phyloP scores from a whole-genome alignment of 30 jellyfish, hydroid and myxozoan genomes.

The Mastigias papua region DNA sequence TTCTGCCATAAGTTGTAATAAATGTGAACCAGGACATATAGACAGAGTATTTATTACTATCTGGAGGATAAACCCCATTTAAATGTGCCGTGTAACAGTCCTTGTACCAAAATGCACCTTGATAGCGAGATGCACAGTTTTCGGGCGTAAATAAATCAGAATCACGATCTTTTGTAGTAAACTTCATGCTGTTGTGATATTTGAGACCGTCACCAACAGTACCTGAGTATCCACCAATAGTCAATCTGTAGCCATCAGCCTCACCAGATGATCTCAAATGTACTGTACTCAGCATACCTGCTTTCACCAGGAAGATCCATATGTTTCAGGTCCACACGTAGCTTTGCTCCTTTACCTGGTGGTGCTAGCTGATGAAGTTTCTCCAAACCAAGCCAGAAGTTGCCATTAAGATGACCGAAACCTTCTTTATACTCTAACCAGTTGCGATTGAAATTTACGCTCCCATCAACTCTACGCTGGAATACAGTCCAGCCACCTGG shows the following conservation, averaged over 20 bases:
- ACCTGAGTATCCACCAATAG: background rate
- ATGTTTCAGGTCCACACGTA: background rate
- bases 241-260: background rate
- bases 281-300: background rate
- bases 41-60: no score
- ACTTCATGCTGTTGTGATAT: background rate
- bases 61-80: background rate
- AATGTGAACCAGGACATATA: no score
- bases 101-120: constrained; percentile 14
- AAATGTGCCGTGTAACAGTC: background rate
- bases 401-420: background rate
- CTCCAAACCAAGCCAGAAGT: constrained; percentile 21
- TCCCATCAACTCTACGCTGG: background rate
- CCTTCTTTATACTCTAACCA: background rate
- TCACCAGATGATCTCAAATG: background rate
- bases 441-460: background rate
- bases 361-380: background rate
- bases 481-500: background rate
- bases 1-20: no score
- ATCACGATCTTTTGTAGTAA: constrained; percentile 6
- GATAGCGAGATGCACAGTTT: background rate
- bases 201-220: background rate
- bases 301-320: background rate
- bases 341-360: background rate
- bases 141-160: background rate